Base-by-base conservation (phyloP, 2,888 invertebrate genomes). In the Euphydryas editha region DNA sequence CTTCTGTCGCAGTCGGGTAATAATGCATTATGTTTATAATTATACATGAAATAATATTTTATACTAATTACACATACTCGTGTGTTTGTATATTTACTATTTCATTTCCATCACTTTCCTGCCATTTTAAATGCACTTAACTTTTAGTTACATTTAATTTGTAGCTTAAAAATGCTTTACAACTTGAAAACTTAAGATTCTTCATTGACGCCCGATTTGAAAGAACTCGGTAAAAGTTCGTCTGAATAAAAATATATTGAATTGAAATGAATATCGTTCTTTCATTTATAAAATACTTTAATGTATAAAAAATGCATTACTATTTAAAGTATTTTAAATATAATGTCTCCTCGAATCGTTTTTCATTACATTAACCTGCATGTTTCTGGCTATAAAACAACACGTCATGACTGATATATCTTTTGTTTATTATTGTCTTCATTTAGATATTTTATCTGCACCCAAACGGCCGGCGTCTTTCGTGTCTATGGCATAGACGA, bases 21-120 rank as follows among this genome's bases (percentile, higher is more conserved):
- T n/a, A 15, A 39, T 15, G 6, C 42, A 44, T 15, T 5, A n/a
- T n/a, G 6, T n/a, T 6, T 21, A 15, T 20, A 49, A 6, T 24
- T 7, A 11, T 15, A 49, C 11, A 7, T 21, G 15, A 24, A 49
- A 54, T 51, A 37, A 30, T 36, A 18, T 54, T 58, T 54, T 36
- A 46, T 20, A 58, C 51, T 64, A 64, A 64, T 51, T 13, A 64
- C 44, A n/a, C n/a, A n/a, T n/a, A n/a, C 39, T 49, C n/a, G 42
- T 64, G 13, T 24, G 51, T 58, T 51, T 44, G 44, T 58, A 65
- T 61, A 62, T 59, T 68, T 65, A 24, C 47, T 59, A 42, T 21
- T 55, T 39, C 56, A 51, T 65, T 62, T 59, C 65, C 68, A 68
- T 62, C 59, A 55, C 59, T 59, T 59, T 62, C 62, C 46, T 30